Evolutionary conservation across 2,888 invertebrate genomes (phyloP).

Genomic region (Dicranocentrus wangi): DNA sequence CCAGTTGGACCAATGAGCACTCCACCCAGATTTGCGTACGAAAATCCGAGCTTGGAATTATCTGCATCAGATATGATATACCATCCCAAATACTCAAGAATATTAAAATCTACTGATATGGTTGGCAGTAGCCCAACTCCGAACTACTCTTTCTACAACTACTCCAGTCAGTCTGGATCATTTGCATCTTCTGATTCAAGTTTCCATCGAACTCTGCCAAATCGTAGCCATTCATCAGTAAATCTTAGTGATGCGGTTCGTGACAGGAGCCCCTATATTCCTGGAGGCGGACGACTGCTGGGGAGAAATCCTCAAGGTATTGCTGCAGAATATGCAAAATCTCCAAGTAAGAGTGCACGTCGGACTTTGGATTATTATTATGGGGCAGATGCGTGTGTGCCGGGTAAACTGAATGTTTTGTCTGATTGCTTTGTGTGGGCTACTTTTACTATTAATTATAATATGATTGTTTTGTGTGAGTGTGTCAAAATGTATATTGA

Average conservation of each 20-base stretch:
- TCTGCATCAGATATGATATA: conserved; percentile 69
- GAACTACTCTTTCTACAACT: conserved; percentile 45
- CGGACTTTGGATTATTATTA: conserved; percentile 71
- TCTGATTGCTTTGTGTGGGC: conserved; percentile 42
- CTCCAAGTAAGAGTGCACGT: conserved; percentile 69
- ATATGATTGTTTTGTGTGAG: too few relatives aligned
- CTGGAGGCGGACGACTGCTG: conserved; percentile 23
- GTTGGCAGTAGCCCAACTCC: conserved; percentile 16
- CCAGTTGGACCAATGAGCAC: conserved; percentile 52
- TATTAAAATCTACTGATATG: conserved; percentile 46
- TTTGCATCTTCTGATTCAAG: conserved; percentile 31
- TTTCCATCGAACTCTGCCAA: conserved; percentile 24
- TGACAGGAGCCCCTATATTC: conserved; percentile 66
- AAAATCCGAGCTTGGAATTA: conserved; percentile 69
- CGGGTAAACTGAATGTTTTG: conserved; percentile 65
- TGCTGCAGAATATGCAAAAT: conserved; percentile 60
- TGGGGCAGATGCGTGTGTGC: conserved; percentile 71
- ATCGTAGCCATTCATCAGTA: conserved; percentile 64
- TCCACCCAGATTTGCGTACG: conserved; percentile 66
- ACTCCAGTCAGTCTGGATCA: conserved; percentile 32
- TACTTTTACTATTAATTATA: too few relatives aligned
- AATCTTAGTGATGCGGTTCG: conserved; percentile 66
- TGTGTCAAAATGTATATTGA: too few relatives aligned
- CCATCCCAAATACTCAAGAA: conserved; percentile 69
- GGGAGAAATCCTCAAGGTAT: conserved; percentile 56